phyloP scores from a whole-genome alignment of 2,888 invertebrate species.

The Elysia crispata region DNA sequence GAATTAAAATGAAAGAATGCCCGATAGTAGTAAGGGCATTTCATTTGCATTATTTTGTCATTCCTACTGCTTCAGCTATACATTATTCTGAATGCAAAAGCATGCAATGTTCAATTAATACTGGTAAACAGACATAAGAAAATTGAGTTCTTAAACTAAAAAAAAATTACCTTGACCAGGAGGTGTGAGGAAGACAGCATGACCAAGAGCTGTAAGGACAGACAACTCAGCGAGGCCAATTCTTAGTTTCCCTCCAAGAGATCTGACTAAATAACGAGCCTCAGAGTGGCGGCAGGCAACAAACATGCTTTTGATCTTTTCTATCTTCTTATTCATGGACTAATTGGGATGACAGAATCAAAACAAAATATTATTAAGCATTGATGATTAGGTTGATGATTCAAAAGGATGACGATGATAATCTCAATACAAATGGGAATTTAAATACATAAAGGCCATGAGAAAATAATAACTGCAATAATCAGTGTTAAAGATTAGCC shows the following conservation, averaged over 20 bases:
- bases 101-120: too few relatives aligned
- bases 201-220: conserved; percentile 91
- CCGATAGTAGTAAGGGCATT: too few relatives aligned
- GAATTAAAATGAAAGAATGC: too few relatives aligned
- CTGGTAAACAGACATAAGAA: too few relatives aligned
- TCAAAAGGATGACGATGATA: too few relatives aligned
- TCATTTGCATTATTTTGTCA: too few relatives aligned
- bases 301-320: conserved; percentile 93
- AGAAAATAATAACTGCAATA: too few relatives aligned
- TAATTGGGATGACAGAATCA: conserved; percentile 53
- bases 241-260: conserved; percentile 93
- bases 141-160: not conserved
- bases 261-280: conserved; percentile 92
- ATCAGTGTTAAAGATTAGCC: too few relatives aligned
- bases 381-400: not conserved
- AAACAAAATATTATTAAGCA: not conserved
- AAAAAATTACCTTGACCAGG: conserved; percentile 81
- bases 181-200: conserved; percentile 88
- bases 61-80: too few relatives aligned
- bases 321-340: conserved; percentile 86
- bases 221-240: conserved; percentile 98
- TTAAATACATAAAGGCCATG: too few relatives aligned
- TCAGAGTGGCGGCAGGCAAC: conserved; percentile 92
- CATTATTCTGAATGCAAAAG: too few relatives aligned
- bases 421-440: too few relatives aligned